Percentiles rank a stretch among this genome's conserved stretches.
phyloP scores from a whole-genome alignment of 37 sponge, comb jelly and placozoan genomes.

The Eunapius fragilis region DNA sequence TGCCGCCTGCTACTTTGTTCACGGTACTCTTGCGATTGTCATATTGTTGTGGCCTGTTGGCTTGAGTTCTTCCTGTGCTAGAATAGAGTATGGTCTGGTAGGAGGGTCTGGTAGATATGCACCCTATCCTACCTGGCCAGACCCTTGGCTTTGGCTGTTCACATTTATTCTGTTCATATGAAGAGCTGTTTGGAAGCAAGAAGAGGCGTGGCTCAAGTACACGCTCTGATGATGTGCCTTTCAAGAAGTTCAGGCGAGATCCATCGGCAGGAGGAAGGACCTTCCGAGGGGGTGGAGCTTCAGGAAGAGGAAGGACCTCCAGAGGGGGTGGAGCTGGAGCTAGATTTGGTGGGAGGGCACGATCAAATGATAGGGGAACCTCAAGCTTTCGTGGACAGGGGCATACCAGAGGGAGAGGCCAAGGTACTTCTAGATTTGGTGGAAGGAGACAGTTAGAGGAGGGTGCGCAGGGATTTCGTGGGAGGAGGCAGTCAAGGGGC shows the following conservation, averaged over 20 bases:
- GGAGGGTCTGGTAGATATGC: too few relatives aligned
- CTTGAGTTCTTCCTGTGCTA: too few relatives aligned
- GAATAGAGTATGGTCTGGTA: too few relatives aligned
- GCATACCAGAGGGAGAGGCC: too few relatives aligned
- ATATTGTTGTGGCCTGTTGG: too few relatives aligned
- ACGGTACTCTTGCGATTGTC: background rate
- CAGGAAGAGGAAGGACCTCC: background rate
- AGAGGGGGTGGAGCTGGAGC: background rate
- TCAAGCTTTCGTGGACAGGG: too few relatives aligned
- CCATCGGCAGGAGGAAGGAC: background rate
- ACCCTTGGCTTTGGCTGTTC: background rate
- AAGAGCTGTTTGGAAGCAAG: background rate
- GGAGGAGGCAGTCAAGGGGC: background rate
- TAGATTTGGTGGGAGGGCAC: background rate
- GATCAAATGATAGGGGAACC: too few relatives aligned
- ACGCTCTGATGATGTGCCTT: background rate
- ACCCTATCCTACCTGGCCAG: too few relatives aligned
- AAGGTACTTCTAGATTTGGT: too few relatives aligned
- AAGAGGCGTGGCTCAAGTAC: background rate
- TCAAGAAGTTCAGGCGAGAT: background rate
- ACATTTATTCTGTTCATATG: background rate
- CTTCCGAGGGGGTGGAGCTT: background rate
- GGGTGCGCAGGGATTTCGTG: background rate
- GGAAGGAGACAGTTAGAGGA: background rate
- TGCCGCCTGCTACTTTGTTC: background rate